A percentile compares a stretch with the other conserved stretches of the same genome.
Evolutionary conservation across 2,888 invertebrate genomes (phyloP).

Genomic region (Acanthosepion pharaonis): DNA sequence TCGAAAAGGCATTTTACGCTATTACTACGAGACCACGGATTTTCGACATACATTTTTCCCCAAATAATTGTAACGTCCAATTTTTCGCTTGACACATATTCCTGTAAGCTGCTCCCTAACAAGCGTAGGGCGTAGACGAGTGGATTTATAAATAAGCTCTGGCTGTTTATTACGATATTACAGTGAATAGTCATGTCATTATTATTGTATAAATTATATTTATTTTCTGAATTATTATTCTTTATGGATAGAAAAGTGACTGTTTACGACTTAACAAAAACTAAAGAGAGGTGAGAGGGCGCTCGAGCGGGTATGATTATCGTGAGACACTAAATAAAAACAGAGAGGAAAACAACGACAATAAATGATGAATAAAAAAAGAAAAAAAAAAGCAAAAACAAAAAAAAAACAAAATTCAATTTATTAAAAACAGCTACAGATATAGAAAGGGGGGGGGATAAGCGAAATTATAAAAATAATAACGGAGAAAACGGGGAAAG

Average conservation of each 20-base stretch:
- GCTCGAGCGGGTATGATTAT: not conserved
- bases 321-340: not conserved
- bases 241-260: not conserved
- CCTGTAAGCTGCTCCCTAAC: no score
- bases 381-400: no score
- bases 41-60: no score
- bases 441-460: no score
- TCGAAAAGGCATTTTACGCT: no score
- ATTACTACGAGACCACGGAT: no score
- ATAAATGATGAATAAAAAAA: not conserved
- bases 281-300: not conserved
- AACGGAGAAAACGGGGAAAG: no score
- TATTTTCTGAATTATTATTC: not conserved
- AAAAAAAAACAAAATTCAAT: no score
- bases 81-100: no score
- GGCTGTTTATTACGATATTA: not conserved
- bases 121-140: not conserved
- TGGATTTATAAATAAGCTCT: not conserved
- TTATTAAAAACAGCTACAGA: no score
- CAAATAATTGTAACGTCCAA: no score
- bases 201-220: not conserved
- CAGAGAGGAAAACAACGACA: not conserved
- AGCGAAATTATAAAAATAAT: no score
- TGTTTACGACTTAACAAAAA: not conserved
- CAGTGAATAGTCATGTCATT: not conserved